A percentile compares a stretch with the other conserved stretches of the same genome.
Conservation (phyloP, 1,140 invertebrate species). For the Pristionchus pacificus region DNA sequence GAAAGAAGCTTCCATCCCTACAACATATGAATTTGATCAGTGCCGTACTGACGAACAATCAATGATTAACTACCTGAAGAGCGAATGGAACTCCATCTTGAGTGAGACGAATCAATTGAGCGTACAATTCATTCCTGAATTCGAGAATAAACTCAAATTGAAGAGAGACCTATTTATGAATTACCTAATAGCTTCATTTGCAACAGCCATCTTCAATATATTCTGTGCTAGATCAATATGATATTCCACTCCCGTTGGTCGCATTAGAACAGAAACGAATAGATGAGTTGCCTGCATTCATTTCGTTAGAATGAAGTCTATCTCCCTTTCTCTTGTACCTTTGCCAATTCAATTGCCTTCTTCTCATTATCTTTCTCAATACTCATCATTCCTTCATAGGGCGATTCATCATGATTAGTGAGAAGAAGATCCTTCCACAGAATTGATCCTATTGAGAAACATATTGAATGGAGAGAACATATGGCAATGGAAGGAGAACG, state of each 20-base stretch:
- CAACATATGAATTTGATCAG: constrained; percentile 5
- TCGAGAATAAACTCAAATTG: not conserved
- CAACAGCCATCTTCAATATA: constrained; percentile 40
- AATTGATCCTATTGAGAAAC: constrained; percentile 17
- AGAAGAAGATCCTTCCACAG: constrained; percentile 45
- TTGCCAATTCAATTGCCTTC: constrained; percentile 45
- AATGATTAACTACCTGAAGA: constrained; percentile 27
- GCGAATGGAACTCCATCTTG: constrained; percentile 37
- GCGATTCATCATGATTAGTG: constrained; percentile 35
- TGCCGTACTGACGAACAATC: not conserved
- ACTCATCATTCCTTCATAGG: constrained; percentile 40
- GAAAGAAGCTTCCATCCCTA: constrained; percentile 46
- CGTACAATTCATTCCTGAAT: constrained; percentile 42
- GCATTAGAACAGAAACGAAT: constrained; percentile 45
- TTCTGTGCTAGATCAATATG: constrained; percentile 51
- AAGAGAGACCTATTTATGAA: not conserved
- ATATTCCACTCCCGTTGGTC: constrained; percentile 43
- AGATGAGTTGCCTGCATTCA: constrained; percentile 26
- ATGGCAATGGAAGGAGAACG: no score
- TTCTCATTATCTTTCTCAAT: constrained; percentile 37
- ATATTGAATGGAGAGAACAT: not conserved
- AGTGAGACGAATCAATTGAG: constrained; percentile 44
- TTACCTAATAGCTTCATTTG: constrained; percentile 16
- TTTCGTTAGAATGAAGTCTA: not conserved
- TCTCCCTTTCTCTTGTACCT: constrained; percentile 18